These are phyloP conservation scores for Ceratothoa steindachneri DNA, from an alignment of 2,888 invertebrate species.

Conservation along the genomic window DNA sequence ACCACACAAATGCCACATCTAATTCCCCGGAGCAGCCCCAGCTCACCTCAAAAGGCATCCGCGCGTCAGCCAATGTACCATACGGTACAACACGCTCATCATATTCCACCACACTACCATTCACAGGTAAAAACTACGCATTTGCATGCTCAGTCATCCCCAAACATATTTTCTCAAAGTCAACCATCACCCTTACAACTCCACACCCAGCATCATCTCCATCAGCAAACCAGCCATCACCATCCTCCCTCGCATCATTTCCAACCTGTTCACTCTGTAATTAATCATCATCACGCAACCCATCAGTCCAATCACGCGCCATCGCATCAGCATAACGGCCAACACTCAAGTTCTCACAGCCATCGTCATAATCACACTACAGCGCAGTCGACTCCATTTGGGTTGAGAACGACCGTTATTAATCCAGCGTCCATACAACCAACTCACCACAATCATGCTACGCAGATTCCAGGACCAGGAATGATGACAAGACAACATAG, in stretches of 20 bases:
- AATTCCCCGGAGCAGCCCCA: conserved; percentile 21
- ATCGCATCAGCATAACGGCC: conserved; percentile 11
- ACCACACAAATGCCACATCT: conserved; percentile 39
- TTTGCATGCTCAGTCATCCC: conserved; percentile 6
- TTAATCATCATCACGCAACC: conserved; percentile 2
- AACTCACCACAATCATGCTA: background rate
- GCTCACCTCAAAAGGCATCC: background rate
- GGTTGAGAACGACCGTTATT: background rate
- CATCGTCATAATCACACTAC: conserved; percentile 19
- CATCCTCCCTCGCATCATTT: conserved; percentile 6
- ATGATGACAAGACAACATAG: conserved; percentile 46
- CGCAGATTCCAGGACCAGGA: conserved; percentile 14
- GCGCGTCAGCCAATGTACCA: conserved; percentile 20
- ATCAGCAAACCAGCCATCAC: conserved; percentile 17
- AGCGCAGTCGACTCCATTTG: conserved; percentile 8
- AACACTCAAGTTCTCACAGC: background rate
- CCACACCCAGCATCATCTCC: conserved; percentile 14
- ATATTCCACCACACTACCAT: conserved; percentile 7
- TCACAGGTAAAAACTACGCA: background rate
- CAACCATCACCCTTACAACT: conserved; percentile 3
- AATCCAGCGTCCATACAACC: background rate
- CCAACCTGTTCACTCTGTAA: background rate
- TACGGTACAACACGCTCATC: conserved; percentile 6
- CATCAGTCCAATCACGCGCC: background rate
- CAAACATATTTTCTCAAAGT: background rate